Evolutionary conservation across 2,888 invertebrate species (phyloP), one percentile per base, ranked within the genome.

Genomic region (Tortricodes alternella): DNA sequence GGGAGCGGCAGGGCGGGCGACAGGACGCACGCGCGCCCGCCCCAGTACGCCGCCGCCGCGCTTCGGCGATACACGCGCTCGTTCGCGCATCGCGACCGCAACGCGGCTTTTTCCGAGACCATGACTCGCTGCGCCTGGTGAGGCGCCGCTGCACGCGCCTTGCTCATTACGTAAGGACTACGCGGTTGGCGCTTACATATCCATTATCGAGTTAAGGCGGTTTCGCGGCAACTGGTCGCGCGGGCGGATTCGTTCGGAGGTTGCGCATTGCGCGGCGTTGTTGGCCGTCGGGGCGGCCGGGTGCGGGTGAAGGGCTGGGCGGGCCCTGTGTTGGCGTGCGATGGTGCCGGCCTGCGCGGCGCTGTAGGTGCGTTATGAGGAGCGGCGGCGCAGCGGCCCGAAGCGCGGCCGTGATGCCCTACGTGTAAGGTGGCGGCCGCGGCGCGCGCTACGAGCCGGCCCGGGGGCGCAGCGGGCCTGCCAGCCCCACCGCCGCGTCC

Each of bases 401-500:
- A 64, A 67, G 68, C 70, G 62, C 59, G 65, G 70, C 68, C 58
- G 48, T 49, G 71, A 76, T 76, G 78, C 70, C 73, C 64, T 73
- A 64, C 71, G 79, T 75, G 74, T 83, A 76, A 77, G 70, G 80
- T 78, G 81, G 83, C 79, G 80, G 75, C 70, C 78, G 76, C 73
- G 74, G 77, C 74, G 75, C 68, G 73, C 78, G 71, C 74, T 64
- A 65, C 69, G 78, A 78, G 79, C 80, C 78, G 84, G 83, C 81
- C 79, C 78, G 84, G 83, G 85, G 85, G 82, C 85, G 85, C 84
- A 76, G 85, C 84, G 82, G 83, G 78, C 77, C 83, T 76, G 79
- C 81, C 79, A 82, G 81, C 79, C 75, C 76, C 75, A 66, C 76
- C 78, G 78, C 78, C 77, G 83, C 82, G 77, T 76, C 80, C 76